Evolutionary conservation across 2,797 vertebrate genomes (phyloP).

Genomic region (Tenualosa thibaudeaui): DNA sequence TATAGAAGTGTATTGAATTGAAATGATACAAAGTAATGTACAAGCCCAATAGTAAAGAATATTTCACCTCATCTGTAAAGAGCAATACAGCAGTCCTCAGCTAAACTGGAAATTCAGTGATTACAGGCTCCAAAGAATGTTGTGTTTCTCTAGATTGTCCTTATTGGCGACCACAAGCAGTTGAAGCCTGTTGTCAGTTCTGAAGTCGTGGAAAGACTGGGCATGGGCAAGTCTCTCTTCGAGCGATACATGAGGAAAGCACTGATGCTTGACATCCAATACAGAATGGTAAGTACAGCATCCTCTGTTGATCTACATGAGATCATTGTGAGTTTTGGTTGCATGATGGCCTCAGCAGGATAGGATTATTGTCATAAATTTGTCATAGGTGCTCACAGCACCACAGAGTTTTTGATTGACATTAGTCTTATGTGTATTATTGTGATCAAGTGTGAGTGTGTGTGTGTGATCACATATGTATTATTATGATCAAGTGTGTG

Average conservation of each 20-base stretch:
- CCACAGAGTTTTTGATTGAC: too few relatives aligned
- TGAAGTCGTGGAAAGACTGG: conserved; percentile 69
- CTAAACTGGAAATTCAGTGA: background rate
- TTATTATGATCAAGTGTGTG: too few relatives aligned
- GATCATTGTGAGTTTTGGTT: background rate
- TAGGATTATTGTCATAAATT: background rate
- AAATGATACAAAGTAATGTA: too few relatives aligned
- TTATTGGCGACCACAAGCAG: conserved; percentile 84
- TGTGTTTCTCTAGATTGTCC: conserved; percentile 70
- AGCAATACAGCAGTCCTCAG: background rate
- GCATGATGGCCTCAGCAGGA: background rate
- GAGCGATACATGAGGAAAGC: conserved; percentile 73
- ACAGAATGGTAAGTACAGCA: conserved; percentile 77
- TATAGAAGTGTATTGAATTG: too few relatives aligned
- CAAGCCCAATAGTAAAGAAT: too few relatives aligned
- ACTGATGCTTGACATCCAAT: conserved; percentile 77
- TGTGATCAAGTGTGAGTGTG: too few relatives aligned
- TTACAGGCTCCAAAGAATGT: background rate
- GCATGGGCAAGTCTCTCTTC: conserved; percentile 79
- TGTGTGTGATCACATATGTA: too few relatives aligned
- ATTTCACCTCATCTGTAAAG: too few relatives aligned
- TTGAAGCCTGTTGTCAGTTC: conserved; percentile 74
- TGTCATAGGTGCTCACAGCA: too few relatives aligned
- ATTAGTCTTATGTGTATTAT: too few relatives aligned
- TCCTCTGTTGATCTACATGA: too few relatives aligned